These are phyloP conservation scores for Diplodus sargus DNA, from an alignment of 2,797 vertebrate genomes.

Conservation along the genomic window DNA sequence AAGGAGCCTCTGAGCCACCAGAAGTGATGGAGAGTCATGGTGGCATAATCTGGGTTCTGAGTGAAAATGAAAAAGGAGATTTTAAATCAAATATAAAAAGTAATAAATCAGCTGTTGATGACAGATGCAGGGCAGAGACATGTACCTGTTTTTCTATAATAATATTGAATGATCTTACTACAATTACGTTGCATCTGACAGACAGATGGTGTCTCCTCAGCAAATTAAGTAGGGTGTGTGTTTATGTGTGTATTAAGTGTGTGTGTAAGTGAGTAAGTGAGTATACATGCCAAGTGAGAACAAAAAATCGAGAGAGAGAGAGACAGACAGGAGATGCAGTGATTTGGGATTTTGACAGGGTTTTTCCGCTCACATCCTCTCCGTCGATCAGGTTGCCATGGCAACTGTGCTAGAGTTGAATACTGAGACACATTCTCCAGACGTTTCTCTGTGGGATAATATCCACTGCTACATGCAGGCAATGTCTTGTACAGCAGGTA, in stretches of 20 bases:
- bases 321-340: constrained; percentile 25
- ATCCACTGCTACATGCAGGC: constrained; percentile 46
- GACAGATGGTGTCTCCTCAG: neutral
- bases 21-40: neutral
- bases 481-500: constrained; percentile 37
- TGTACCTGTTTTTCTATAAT: neutral
- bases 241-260: neutral
- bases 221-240: constrained; percentile 12
- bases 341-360: constrained; percentile 36
- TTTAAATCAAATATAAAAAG: neutral
- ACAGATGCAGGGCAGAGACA: neutral
- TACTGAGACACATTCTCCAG: constrained; percentile 58
- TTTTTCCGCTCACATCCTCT: constrained; percentile 43
- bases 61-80: neutral
- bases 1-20: neutral
- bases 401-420: constrained; percentile 63
- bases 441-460: constrained; percentile 64
- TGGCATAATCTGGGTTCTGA: neutral
- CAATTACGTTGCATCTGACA: constrained; percentile 5
- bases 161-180: neutral
- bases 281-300: constrained; percentile 12
- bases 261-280: neutral
- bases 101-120: neutral
- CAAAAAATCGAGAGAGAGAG: constrained; percentile 1
- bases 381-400: constrained; percentile 58